These are phyloP conservation scores for Pocota personata DNA, from an alignment of 2,888 invertebrate genomes.

Conservation along the genomic window DNA sequence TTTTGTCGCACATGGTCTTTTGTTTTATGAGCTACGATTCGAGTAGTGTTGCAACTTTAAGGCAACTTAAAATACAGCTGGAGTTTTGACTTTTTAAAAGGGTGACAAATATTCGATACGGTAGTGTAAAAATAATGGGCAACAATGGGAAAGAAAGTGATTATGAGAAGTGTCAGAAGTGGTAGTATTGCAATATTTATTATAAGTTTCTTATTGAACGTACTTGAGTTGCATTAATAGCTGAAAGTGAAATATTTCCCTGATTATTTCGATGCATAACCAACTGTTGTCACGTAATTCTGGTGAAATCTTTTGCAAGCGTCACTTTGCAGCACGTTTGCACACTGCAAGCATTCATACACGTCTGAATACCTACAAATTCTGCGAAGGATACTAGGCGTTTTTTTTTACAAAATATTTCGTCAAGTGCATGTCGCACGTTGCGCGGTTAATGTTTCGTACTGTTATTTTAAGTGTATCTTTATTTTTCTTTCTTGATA, in stretches of 20 bases:
- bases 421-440: too few relatives aligned
- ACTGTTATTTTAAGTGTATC: too few relatives aligned
- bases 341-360: too few relatives aligned
- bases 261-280: not conserved
- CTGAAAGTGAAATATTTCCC: not conserved
- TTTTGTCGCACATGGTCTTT: not conserved
- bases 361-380: too few relatives aligned
- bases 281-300: too few relatives aligned
- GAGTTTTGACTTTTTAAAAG: not conserved
- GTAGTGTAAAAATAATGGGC: not conserved
- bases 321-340: too few relatives aligned
- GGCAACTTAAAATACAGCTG: not conserved
- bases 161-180: not conserved
- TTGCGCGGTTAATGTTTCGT: too few relatives aligned
- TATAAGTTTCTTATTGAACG: not conserved
- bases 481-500: too few relatives aligned
- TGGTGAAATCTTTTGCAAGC: too few relatives aligned
- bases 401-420: too few relatives aligned
- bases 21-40: slow-evolving; percentile 2
- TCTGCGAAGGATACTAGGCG: too few relatives aligned
- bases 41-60: not conserved
- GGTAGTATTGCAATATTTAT: too few relatives aligned
- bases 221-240: not conserved
- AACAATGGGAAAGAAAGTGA: not conserved
- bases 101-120: not conserved